Conservation (phyloP, 2,113 vertebrate species). For the Dolichotis patagonum region DNA sequence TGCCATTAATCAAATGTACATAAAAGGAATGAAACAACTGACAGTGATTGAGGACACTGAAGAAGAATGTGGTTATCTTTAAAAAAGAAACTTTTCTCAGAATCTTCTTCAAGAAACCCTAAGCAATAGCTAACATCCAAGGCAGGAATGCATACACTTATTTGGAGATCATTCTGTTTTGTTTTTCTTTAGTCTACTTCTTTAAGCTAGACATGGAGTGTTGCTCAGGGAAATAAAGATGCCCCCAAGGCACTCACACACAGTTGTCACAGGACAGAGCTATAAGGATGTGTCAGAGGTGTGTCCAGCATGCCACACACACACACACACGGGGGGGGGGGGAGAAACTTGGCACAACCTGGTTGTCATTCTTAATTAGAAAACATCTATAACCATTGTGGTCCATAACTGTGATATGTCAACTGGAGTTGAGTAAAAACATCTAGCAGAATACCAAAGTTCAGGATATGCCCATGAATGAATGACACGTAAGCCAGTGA, state of each 20-base stretch:
- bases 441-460: neutral
- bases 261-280: neutral
- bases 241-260: neutral
- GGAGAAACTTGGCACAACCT: neutral
- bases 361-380: neutral
- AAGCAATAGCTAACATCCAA: neutral
- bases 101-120: neutral
- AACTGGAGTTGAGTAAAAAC: neutral
- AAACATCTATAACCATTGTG: neutral
- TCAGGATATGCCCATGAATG: neutral
- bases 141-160: neutral
- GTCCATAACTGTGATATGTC: neutral
- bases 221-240: neutral
- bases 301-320: neutral
- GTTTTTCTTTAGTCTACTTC: neutral
- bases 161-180: neutral
- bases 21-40: neutral
- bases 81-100: neutral
- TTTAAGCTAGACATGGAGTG: neutral
- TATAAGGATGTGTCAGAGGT: neutral
- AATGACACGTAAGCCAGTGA: neutral
- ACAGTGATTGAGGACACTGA: neutral
- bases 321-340: neutral
- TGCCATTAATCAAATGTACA: neutral
- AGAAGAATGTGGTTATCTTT: neutral